Conservation (phyloP, 2,888 invertebrate genomes). For the Andrena hattorfiana region DNA sequence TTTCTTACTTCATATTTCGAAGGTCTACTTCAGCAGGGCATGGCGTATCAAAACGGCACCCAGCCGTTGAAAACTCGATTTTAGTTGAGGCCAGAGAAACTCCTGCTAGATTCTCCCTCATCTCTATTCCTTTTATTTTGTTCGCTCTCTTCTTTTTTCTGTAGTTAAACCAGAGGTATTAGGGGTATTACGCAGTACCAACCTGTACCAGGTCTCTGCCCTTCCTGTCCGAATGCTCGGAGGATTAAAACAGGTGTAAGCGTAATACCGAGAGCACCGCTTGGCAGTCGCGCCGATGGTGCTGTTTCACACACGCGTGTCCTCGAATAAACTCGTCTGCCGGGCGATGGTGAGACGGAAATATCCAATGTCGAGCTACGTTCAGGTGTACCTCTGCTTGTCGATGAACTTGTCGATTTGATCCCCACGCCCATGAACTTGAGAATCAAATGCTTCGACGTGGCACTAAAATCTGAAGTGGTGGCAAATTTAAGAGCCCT, state of each 20-base stretch:
- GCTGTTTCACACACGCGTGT: slow-evolving; percentile 32
- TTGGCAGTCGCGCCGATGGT: slow-evolving; percentile 21
- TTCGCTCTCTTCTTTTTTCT: slow-evolving; percentile 14
- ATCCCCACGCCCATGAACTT: too few relatives aligned
- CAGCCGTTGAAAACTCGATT: slow-evolving; percentile 47
- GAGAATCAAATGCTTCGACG: too few relatives aligned
- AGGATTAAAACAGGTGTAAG: slow-evolving; percentile 63
- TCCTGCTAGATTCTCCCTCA: not conserved
- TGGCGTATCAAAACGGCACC: slow-evolving; percentile 14
- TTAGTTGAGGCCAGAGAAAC: slow-evolving; percentile 30
- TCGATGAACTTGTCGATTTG: slow-evolving; percentile 11
- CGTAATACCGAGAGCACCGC: slow-evolving; percentile 34
- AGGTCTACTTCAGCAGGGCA: slow-evolving; percentile 9
- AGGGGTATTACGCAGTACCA: slow-evolving; percentile 45
- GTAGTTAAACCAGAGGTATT: slow-evolving; percentile 29
- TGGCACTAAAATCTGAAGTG: too few relatives aligned
- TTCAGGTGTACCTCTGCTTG: slow-evolving; percentile 15
- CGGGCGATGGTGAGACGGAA: slow-evolving; percentile 37
- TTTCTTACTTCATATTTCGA: slow-evolving; percentile 1
- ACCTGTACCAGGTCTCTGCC: slow-evolving; percentile 11
- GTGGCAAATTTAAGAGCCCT: too few relatives aligned
- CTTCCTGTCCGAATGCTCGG: slow-evolving; percentile 25
- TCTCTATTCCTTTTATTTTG: not conserved
- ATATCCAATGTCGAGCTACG: slow-evolving; percentile 30
- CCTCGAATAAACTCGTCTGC: slow-evolving; percentile 53